phyloP scores from a whole-genome alignment of 2,888 invertebrate species.

The Notocelia uddmanniana region DNA sequence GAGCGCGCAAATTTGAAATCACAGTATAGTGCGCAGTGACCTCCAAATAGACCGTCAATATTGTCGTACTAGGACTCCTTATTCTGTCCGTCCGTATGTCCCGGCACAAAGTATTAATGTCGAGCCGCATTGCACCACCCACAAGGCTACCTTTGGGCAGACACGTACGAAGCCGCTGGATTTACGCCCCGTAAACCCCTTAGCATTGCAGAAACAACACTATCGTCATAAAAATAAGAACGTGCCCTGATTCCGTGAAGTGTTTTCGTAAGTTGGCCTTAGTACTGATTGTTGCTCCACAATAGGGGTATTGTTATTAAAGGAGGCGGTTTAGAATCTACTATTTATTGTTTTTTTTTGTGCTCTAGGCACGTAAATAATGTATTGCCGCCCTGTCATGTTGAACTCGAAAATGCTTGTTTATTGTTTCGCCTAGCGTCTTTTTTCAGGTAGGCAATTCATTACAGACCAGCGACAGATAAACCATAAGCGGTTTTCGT shows the following conservation, averaged over 20 bases:
- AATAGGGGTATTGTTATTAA: conserved; percentile 44
- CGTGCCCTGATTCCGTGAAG: neutral
- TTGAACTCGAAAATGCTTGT: conserved; percentile 5
- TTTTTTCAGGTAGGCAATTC: no score
- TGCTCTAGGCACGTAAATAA: conserved; percentile 11
- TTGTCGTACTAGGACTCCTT: neutral
- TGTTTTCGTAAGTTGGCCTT: neutral
- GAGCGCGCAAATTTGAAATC: no score
- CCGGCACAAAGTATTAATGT: conserved; percentile 40
- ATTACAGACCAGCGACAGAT: no score
- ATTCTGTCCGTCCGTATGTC: conserved; percentile 17
- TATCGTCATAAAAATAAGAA: conserved; percentile 15
- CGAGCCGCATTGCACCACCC: conserved; percentile 45
- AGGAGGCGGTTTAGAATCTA: conserved; percentile 42
- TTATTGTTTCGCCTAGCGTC: neutral
- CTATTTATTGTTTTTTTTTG: conserved; percentile 41
- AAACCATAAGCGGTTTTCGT: no score
- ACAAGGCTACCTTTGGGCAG: conserved; percentile 42
- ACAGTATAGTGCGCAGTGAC: no score
- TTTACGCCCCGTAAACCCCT: conserved; percentile 22
- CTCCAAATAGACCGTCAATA: no score
- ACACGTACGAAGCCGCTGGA: conserved; percentile 38
- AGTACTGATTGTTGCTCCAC: conserved; percentile 42
- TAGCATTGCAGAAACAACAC: conserved; percentile 33
- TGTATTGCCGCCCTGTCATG: conserved; percentile 8